A percentile compares a stretch with the other conserved stretches of the same genome.
Evolutionary conservation across 1,140 invertebrate species (phyloP).

Genomic region (Augochlora pura): DNA sequence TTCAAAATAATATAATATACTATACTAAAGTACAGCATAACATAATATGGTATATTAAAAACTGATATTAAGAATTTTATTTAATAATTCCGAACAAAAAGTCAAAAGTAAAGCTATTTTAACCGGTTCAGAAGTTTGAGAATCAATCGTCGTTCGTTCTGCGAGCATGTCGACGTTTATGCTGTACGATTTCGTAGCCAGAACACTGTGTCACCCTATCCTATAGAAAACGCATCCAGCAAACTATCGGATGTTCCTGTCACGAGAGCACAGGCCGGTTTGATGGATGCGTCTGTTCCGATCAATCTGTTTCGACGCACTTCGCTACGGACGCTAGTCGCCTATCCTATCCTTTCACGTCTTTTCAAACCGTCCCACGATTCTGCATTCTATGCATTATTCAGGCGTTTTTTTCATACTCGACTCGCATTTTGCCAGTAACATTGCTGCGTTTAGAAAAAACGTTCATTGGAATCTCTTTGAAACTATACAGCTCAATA

Average conservation of each 20-base stretch:
- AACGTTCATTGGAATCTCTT: not conserved
- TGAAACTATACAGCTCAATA: no score
- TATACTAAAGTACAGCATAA: no score
- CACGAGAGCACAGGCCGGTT: constrained; percentile 9
- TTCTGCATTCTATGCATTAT: not conserved
- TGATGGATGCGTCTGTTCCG: constrained; percentile 38
- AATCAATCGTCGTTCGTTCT: no score
- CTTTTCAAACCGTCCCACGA: not conserved
- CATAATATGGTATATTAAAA: no score
- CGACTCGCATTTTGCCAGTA: not conserved
- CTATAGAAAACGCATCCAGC: not conserved
- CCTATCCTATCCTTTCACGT: not conserved
- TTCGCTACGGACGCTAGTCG: constrained; percentile 4
- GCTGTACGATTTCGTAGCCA: not conserved
- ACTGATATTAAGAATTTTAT: no score
- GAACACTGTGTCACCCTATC: not conserved
- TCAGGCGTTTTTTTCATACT: not conserved
- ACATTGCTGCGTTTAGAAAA: not conserved
- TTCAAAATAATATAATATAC: no score
- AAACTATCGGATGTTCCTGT: constrained; percentile 31
- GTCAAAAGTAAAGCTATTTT: no score
- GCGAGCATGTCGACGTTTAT: not conserved
- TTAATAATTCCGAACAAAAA: no score
- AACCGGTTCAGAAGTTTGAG: no score
- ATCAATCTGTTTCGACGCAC: constrained; percentile 31